Evolutionary conservation across 1,140 invertebrate genomes (phyloP).

Genomic region (Cataglyphis hispanica): DNA sequence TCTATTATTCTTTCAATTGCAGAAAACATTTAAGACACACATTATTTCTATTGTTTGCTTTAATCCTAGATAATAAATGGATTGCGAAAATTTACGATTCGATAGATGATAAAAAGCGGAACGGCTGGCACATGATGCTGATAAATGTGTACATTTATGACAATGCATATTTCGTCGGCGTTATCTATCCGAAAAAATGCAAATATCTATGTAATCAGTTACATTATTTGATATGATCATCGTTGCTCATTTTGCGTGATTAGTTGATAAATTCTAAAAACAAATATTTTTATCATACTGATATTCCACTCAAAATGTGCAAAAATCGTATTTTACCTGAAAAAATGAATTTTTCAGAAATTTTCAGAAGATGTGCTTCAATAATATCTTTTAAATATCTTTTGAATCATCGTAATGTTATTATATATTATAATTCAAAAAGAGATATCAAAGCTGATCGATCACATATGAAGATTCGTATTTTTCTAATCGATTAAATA

Average conservation of each 20-base stretch:
- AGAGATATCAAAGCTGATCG: constrained; percentile 13
- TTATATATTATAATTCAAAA: neutral
- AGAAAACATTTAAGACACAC: constrained; percentile 38
- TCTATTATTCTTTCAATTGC: constrained; percentile 41
- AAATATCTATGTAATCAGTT: constrained; percentile 28
- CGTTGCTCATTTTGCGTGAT: constrained; percentile 30
- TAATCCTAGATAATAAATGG: constrained; percentile 51
- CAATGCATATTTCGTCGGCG: constrained; percentile 31
- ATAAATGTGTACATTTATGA: constrained; percentile 53
- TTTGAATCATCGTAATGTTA: neutral
- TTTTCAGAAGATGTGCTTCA: neutral
- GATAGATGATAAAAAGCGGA: constrained; percentile 31
- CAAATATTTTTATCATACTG: constrained; percentile 16
- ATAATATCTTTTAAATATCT: neutral
- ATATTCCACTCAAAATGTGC: constrained; percentile 9
- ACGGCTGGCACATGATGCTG: constrained; percentile 27
- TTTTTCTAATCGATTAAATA: constrained; percentile 8
- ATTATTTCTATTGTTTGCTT: constrained; percentile 56
- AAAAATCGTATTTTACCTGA: neutral
- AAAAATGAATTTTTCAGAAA: constrained; percentile 28
- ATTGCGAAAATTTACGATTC: constrained; percentile 31
- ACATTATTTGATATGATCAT: constrained; percentile 29
- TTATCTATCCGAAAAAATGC: constrained; percentile 36
- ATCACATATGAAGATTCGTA: neutral
- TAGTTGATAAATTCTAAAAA: constrained; percentile 38